These are phyloP conservation scores for Tichodroma muraria DNA, from an alignment of 2,113 vertebrate species.

Conservation along the genomic window DNA sequence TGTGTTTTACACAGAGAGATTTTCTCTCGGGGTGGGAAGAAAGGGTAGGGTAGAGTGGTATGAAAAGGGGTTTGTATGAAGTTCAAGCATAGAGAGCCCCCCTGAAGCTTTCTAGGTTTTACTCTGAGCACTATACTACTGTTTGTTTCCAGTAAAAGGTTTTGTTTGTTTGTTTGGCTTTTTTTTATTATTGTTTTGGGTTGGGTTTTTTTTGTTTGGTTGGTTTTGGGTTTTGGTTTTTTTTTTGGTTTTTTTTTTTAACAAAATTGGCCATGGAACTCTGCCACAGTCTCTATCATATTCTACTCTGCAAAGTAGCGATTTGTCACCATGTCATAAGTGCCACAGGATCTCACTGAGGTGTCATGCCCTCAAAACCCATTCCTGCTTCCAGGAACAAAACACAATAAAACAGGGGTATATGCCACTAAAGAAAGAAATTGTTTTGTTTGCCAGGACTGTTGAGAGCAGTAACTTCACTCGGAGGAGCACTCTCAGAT, in stretches of 20 bases:
- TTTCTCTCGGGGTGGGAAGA: not conserved
- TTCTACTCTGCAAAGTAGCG: not conserved
- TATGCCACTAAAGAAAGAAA: conserved; percentile 52
- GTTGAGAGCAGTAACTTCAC: conserved; percentile 51
- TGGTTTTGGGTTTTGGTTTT: too few relatives aligned
- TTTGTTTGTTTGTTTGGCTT: not conserved
- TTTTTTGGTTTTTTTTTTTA: not conserved
- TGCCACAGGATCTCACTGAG: conserved; percentile 20
- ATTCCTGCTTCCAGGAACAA: conserved; percentile 46
- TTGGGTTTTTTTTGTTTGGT: too few relatives aligned
- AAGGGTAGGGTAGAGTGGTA: not conserved
- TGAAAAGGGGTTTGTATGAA: not conserved
- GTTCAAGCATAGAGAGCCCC: not conserved
- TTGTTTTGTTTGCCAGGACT: conserved; percentile 49
- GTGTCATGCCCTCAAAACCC: conserved; percentile 42
- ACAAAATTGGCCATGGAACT: not conserved
- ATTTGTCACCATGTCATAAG: conserved; percentile 47
- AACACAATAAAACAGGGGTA: conserved; percentile 47
- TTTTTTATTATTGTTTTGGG: not conserved
- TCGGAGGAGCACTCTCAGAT: conserved; percentile 5
- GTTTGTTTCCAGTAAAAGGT: not conserved
- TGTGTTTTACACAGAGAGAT: not conserved
- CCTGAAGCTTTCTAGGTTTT: not conserved
- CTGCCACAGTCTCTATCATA: not conserved
- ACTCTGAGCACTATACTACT: not conserved